phyloP scores from a whole-genome alignment of 1,140 invertebrate genomes.

The Coenobita brevimanus region DNA sequence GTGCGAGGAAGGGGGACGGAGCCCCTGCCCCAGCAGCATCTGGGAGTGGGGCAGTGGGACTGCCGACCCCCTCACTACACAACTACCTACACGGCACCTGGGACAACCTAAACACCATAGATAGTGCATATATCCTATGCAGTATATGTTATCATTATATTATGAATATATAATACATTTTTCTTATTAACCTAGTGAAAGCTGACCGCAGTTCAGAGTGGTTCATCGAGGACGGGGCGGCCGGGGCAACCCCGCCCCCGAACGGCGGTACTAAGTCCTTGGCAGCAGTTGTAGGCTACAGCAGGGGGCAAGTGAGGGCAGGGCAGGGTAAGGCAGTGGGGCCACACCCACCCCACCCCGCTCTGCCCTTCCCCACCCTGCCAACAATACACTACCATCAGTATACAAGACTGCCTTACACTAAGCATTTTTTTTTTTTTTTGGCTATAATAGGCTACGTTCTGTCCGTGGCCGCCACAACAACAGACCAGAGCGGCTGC shows the following conservation, averaged over 20 bases:
- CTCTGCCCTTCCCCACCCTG: slow-evolving; percentile 8
- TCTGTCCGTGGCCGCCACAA: not conserved
- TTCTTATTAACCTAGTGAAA: slow-evolving; percentile 67
- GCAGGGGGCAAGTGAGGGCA: slow-evolving; percentile 6
- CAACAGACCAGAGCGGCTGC: not conserved
- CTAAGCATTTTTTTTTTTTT: slow-evolving; percentile 59
- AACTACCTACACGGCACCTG: slow-evolving; percentile 49
- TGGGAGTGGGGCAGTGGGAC: slow-evolving; percentile 8
- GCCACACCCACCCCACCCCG: not conserved
- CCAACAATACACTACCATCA: slow-evolving; percentile 50
- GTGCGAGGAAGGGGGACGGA: slow-evolving; percentile 36
- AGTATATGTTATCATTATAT: slow-evolving; percentile 68
- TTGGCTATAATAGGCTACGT: slow-evolving; percentile 57
- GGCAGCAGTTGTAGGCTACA: slow-evolving; percentile 47
- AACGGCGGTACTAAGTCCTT: slow-evolving; percentile 51
- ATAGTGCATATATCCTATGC: slow-evolving; percentile 68
- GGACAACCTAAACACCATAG: slow-evolving; percentile 65
- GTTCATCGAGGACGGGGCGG: slow-evolving; percentile 54
- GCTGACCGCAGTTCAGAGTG: slow-evolving; percentile 62
- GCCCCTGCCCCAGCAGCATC: not conserved
- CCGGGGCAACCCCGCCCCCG: slow-evolving; percentile 42
- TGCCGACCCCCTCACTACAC: slow-evolving; percentile 30
- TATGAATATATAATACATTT: slow-evolving; percentile 67
- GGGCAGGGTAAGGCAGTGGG: not conserved
- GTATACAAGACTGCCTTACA: slow-evolving; percentile 62